Base-by-base conservation (phyloP, 1,140 invertebrate genomes). In the Trichogramma pretiosum region DNA sequence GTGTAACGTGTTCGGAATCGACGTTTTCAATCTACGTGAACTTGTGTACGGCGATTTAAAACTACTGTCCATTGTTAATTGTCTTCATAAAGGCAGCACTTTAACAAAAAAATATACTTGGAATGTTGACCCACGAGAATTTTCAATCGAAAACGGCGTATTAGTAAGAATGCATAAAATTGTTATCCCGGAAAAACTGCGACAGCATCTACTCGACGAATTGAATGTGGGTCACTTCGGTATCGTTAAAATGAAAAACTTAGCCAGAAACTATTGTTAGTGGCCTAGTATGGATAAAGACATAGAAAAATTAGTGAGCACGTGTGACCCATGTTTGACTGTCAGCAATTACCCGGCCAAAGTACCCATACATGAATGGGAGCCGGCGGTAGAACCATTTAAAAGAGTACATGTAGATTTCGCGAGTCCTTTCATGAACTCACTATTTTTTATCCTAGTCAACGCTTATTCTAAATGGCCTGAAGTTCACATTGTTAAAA, bases 181-280 rank as follows among this genome's bases (percentile, higher is more conserved):
- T 3, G 41, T 74, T 7, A 62, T 75, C 17, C 73, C 74, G 3
- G 13, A 43, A 32, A 42, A 28, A 16, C 46, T 72, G 24, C 62
- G 57, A 37, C 14, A 50, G n/a, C 24, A 56, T 34, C 54, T 75
- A 11, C 46, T 75, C 8, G 45, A 67, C 21, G 56, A 64, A 40
- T 49, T 77, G 13, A 75, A 78, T 58, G 41, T 48, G 9, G 63
- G 58, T 32, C 76, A 77, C 52, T 54, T 63, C 16, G 75, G 76
- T 5, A 70, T 76, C 2, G 57, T 63, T n/a, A 66, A 65, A 49
- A 79, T 74, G 62, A 79, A 79, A 55, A 52, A 62, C 17, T 41
- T 75, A 13, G 75, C 74, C 9, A 48, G 73, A 33, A 58, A 56
- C 34, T 70, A 73, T 50, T 60, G 75, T 9, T 78, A 66, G 53